Percentiles rank a stretch among this genome's conserved stretches.
These are phyloP conservation scores for Calephelis virginiensis DNA, from an alignment of 1,140 invertebrate species.

Conservation along the genomic window DNA sequence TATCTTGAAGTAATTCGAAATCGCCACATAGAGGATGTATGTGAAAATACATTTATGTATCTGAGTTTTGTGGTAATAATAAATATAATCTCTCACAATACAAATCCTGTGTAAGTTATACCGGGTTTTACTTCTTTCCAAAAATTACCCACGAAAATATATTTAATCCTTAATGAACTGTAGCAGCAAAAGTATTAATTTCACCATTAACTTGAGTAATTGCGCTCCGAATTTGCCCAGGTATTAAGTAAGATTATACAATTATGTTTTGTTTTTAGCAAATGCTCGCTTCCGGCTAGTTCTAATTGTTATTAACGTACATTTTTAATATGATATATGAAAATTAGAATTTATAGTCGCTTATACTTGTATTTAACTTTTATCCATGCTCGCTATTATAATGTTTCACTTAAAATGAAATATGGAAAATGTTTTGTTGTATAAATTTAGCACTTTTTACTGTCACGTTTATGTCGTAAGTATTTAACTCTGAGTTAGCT, in stretches of 20 bases:
- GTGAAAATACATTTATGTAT: too few relatives aligned
- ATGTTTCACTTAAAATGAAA: too few relatives aligned
- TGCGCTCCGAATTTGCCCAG: conserved; percentile 59
- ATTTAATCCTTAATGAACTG: conserved; percentile 61
- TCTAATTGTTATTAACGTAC: conserved; percentile 61
- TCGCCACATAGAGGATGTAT: too few relatives aligned
- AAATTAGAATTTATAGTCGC: conserved; percentile 52
- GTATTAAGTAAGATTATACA: conserved; percentile 64
- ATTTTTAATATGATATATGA: conserved; percentile 58
- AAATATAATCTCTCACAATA: conserved; percentile 1
- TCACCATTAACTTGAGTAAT: conserved; percentile 75
- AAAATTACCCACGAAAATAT: conserved; percentile 18
- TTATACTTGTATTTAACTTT: too few relatives aligned
- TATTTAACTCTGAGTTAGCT: too few relatives aligned
- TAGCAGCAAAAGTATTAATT: conserved; percentile 75
- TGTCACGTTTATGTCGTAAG: too few relatives aligned
- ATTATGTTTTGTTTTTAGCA: conserved; percentile 64
- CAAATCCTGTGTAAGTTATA: conserved; percentile 3
- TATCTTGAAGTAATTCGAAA: too few relatives aligned
- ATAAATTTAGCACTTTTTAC: too few relatives aligned
- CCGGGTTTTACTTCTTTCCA: background rate
- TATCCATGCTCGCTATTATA: too few relatives aligned
- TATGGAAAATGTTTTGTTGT: too few relatives aligned
- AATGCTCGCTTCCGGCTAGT: conserved; percentile 52
- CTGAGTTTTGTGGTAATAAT: background rate